Base-by-base conservation (phyloP, 1,140 invertebrate genomes). In the Lucilia cuprina region DNA sequence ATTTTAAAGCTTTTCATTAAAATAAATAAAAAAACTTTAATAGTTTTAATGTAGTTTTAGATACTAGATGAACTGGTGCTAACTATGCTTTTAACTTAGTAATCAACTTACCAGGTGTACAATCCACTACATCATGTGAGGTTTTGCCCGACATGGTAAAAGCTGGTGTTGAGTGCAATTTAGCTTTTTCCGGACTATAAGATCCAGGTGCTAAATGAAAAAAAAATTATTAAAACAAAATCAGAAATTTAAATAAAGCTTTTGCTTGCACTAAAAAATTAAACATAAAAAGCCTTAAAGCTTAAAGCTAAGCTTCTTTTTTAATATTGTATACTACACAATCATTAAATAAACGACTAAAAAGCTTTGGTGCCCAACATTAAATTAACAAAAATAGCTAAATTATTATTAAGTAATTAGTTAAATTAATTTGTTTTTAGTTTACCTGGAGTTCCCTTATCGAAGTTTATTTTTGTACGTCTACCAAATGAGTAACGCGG, bases 121-220 rank as follows among this genome's bases (percentile, higher is more conserved):
- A 78, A 80, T 84, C 77, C 30, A 84, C 83, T n/a, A 80, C 77
- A 65, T 84, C 77, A 34, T 82, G 83, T 8, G 41, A 21, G 13
- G 1, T 50, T 47, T 84, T 84, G 65, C 83, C 83, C 14, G 83
- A 30, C 12, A 85, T 83, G 17, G 83, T 93, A 88, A 92, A 95
- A 86, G 93, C 93, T 50, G 94, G 94, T 35, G 93, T 92, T 84
- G 92, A 92, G 85, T 94, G 93, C 85, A 93, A 92, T 84, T 93
- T 93, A 55, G 92, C 91, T 83, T 94, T 93, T 91, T 96, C 95
- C 14, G 95, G 94, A 85, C 92, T 91, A 89, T 94, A 94, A 21
- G 92, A 90, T 86, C 92, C 93, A 12, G 93, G 94, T 74, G 92
- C 93, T 86, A 85, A 83, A 85, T 50, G 13, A 77, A 74, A 21